Evolutionary conservation across 2,113 vertebrate genomes (phyloP), one percentile per base, ranked within the genome.

Genomic region (Cephalopholis sonnerati): DNA sequence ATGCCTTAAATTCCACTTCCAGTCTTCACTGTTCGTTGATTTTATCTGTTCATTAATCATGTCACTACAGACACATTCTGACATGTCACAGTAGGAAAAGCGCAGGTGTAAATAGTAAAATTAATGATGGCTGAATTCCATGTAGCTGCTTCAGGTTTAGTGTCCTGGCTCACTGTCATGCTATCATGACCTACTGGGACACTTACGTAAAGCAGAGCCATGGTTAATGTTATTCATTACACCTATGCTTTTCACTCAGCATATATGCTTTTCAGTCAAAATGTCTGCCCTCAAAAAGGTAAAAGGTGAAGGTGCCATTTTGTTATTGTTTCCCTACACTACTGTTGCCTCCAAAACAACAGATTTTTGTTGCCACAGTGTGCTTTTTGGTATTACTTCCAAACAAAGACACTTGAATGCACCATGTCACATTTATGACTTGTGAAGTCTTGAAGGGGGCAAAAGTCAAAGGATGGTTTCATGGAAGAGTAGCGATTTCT

Each of bases 391-490:
- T 20, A 64, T 48, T 77, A 61, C 61, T 62, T 77, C 61, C 78
- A 48, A 65, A 74, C 29, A 75, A 70, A 1, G 41, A 74, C 82
- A 78, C 69, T 57, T 65, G 36, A 82, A 79, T n/a, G 29, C 54
- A 81, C 59, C 27, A 13, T 71, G 59, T 82, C 50, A 76, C 71
- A 48, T 79, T 41, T 68, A 53, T 75, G 59, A 82, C 55, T 29
- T 36, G 16, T 24, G 22, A 76, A 75, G 39, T 67, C 59, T 83
- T 80, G 44, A 83, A 44, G 55, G 67, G 75, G 66, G 53, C 72
- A 68, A 50, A 73, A 77, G 79, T 85, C 79, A 83, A 83, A 80
- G n/a, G n/a, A 64, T 18, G 18, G 18, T 83, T 85, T 80, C 76
- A 79, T 55, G 67, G 74, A 55, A 74, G 74, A 78, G n/a, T n/a